Evolutionary conservation across 2,113 vertebrate genomes (phyloP).

Genomic region (Crotalus tigris): DNA sequence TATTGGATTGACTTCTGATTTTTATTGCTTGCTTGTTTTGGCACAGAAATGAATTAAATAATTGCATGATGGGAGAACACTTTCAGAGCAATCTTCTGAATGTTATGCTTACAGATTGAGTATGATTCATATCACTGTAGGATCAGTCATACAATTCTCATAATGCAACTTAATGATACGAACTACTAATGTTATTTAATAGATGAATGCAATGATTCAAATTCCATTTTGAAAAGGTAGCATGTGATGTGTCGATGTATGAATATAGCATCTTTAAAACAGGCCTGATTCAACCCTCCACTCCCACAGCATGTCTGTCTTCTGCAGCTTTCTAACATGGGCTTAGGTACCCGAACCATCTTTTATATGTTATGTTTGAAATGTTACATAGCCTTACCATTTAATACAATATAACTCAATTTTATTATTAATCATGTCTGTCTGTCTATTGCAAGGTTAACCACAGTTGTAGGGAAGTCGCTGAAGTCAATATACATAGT

Average conservation of each 20-base stretch:
- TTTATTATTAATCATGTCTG: neutral
- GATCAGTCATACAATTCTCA: neutral
- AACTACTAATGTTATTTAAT: neutral
- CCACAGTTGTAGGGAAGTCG: neutral
- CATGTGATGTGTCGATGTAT: neutral
- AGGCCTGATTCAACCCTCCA: neutral
- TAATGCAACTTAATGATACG: neutral
- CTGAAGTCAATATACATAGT: neutral
- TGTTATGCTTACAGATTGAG: neutral
- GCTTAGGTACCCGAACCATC: neutral
- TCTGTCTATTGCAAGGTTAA: neutral
- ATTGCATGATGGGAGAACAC: neutral
- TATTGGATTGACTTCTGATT: neutral
- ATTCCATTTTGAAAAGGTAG: neutral
- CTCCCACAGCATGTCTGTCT: neutral
- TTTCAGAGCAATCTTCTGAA: neutral
- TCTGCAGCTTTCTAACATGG: neutral
- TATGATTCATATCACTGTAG: neutral
- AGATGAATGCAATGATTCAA: neutral
- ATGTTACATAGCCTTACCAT: neutral
- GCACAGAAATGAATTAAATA: neutral
- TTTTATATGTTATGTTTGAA: neutral
- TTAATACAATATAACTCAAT: neutral
- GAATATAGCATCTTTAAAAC: neutral
- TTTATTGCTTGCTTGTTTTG: neutral